Conservation (phyloP, 2,113 vertebrate genomes). For the Cairina moschata region DNA sequence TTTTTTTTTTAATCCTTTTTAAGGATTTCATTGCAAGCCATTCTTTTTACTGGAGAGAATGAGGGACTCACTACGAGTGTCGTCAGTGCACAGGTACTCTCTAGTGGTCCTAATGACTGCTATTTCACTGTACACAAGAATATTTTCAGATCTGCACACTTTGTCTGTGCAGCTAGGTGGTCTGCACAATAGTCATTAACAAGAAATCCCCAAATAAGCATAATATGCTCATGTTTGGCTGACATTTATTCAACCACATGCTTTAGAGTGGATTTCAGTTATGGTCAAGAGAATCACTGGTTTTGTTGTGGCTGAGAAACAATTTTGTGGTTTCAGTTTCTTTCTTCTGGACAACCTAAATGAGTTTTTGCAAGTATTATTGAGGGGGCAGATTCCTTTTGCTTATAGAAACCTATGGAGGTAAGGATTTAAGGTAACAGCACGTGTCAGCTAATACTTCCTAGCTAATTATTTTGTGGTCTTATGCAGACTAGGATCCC, state of each 20-base stretch:
- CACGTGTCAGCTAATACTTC: background rate
- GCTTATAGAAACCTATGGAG: background rate
- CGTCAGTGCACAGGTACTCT: background rate
- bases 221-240: slow-evolving; percentile 5
- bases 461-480: background rate
- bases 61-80: background rate
- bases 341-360: background rate
- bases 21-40: slow-evolving; percentile 27
- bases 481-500: background rate
- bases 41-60: background rate
- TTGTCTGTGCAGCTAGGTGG: slow-evolving; percentile 49
- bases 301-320: background rate
- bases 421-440: background rate
- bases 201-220: slow-evolving; percentile 61
- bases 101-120: background rate
- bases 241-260: slow-evolving; percentile 19
- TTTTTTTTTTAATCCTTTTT: background rate
- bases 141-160: slow-evolving; percentile 45
- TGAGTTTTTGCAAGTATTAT: background rate
- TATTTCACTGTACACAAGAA: background rate
- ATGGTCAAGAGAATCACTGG: background rate
- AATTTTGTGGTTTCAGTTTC: background rate
- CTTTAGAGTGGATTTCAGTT: slow-evolving; percentile 25
- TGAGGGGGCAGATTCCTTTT: background rate
- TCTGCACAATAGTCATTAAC: slow-evolving; percentile 39